Evolutionary conservation across 1,140 invertebrate genomes (phyloP), one percentile per base, ranked within the genome.

Genomic region (Trichoplusia ni): DNA sequence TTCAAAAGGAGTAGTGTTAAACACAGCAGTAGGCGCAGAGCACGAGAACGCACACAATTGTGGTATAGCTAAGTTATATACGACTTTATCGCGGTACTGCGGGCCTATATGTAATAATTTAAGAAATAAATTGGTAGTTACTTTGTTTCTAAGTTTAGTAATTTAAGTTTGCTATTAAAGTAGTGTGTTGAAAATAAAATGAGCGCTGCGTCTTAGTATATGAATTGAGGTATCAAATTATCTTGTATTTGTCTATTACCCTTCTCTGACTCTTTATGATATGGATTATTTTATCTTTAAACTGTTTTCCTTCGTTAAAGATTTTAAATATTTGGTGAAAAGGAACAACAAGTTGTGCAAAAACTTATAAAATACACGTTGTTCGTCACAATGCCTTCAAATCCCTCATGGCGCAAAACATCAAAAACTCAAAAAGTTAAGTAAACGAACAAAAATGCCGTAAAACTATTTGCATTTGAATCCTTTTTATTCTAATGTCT

Each of bases 381-480:
- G 7, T 49, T 49, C 29, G 23, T n/a, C 14, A 31, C 46, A 49
- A 49, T 31, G 18, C 23, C 29, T 27, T 14, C 5, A 9, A 49
- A 27, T 49, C 46, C 46, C 46, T 14, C 7, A 14, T 25, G 46
- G 29, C 46, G 4, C 9, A 6, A 14, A 49, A 31, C 25, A 40
- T 31, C 25, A 18, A 31, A 46, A 49, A 13, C 13, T n/a, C 25
- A 31, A 49, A 31, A 49, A 49, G 25, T 47, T 29, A 47, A 47
- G 23, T 31, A 7, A 16, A 13, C 46, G 25, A 47, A 27, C 23
- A 14, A 49, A 49, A 18, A 31, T 29, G 7, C 25, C 46, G 46
- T 49, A 49, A 49, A 49, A 49, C 46, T 49, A 31, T 49, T 49
- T 49, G 46, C 46, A 49, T 49, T 29, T 16, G 23, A 49, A 31